Evolutionary conservation across 2,888 invertebrate species (phyloP).

Genomic region (Drosophila longiperda): DNA sequence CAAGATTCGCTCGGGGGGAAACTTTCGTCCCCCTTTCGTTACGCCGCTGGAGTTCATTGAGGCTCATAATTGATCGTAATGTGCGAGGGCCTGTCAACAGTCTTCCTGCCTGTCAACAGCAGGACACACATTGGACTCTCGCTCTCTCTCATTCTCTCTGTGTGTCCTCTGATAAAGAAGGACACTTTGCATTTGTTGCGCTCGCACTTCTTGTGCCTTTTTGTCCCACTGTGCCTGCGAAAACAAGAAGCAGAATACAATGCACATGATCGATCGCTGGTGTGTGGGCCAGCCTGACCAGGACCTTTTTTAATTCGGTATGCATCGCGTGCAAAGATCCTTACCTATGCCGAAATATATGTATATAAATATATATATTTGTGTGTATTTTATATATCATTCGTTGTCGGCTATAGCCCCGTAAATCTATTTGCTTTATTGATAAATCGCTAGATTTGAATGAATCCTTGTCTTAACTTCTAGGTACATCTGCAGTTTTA

Average conservation of each 20-base stretch:
- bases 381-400: background rate
- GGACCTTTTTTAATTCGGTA: constrained; percentile 48
- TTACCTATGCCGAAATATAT: constrained; percentile 14
- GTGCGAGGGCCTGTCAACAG: constrained; percentile 70
- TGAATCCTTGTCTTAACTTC: constrained; percentile 67
- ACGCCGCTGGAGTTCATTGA: constrained; percentile 81
- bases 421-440: constrained; percentile 58
- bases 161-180: constrained; percentile 42
- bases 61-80: constrained; percentile 84
- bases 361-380: background rate
- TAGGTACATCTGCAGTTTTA: constrained; percentile 39
- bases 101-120: constrained; percentile 65
- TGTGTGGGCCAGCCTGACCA: constrained; percentile 34
- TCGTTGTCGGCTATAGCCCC: constrained; percentile 5
- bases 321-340: constrained; percentile 46
- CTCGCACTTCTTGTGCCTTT: constrained; percentile 39
- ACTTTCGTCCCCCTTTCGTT: constrained; percentile 72
- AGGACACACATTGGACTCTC: constrained; percentile 38
- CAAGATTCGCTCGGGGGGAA: constrained; percentile 53
- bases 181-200: constrained; percentile 66
- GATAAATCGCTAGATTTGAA: constrained; percentile 74
- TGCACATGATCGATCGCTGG: constrained; percentile 69
- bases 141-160: background rate
- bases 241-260: constrained; percentile 35
- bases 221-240: constrained; percentile 18